Evolutionary conservation across 2,113 vertebrate genomes (phyloP).

Genomic region (Riparia riparia): DNA sequence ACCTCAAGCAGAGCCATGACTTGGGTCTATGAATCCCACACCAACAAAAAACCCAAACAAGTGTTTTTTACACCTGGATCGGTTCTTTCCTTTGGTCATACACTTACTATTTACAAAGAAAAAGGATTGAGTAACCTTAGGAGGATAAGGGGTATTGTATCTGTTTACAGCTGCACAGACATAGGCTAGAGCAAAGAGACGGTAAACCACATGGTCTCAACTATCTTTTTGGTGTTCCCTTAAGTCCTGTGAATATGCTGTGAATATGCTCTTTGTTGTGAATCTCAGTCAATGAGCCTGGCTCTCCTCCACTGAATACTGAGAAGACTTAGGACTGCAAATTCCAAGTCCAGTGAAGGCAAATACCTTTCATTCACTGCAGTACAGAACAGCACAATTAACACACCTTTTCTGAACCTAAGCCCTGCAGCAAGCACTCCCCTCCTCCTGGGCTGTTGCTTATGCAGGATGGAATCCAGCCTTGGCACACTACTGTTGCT

Average conservation of each 20-base stretch:
- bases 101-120: neutral
- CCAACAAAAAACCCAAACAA: too few species aligned
- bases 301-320: neutral
- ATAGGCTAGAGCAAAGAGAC: neutral
- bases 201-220: neutral
- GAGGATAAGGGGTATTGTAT: neutral
- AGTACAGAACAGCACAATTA: neutral
- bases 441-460: neutral
- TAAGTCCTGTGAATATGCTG: neutral
- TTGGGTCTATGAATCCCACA: neutral
- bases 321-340: neutral
- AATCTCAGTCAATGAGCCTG: neutral
- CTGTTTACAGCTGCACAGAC: neutral
- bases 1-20: neutral
- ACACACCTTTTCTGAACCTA: neutral
- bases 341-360: neutral
- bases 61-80: neutral
- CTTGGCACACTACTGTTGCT: neutral
- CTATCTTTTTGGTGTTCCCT: neutral
- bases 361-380: neutral
- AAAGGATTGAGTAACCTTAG: neutral
- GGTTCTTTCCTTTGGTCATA: neutral
- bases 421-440: rapidly evolving
- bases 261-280: neutral
- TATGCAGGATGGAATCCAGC: neutral